These are phyloP conservation scores for Diplosoma virens DNA, from an alignment of 23 tunicate species.

Conservation along the genomic window DNA sequence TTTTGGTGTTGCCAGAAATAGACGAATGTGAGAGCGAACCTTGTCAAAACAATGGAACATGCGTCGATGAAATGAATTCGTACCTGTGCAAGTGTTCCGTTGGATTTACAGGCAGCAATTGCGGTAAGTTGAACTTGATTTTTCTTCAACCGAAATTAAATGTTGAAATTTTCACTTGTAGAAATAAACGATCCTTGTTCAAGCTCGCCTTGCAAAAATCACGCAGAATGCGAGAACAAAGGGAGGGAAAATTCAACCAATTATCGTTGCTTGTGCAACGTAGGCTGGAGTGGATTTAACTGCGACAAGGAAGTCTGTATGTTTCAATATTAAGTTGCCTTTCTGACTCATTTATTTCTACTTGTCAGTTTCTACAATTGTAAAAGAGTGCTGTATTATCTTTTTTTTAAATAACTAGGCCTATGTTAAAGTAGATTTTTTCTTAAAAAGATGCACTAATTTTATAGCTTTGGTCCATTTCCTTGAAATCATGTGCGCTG, in stretches of 20 bases:
- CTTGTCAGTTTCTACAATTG: neutral
- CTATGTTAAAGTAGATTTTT: no score
- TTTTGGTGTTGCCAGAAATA: conserved; percentile 39
- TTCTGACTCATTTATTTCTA: neutral
- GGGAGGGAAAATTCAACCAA: conserved; percentile 29
- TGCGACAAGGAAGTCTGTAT: conserved; percentile 80
- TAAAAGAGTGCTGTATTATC: no score
- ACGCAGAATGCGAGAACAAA: conserved; percentile 45
- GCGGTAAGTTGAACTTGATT: no score
- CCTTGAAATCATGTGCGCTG: no score
- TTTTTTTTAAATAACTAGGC: no score
- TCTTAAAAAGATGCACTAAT: no score
- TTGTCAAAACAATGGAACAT: conserved; percentile 81
- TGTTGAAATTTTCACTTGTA: no score
- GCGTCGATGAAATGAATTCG: conserved; percentile 34
- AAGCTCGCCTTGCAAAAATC: conserved; percentile 81
- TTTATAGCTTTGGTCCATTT: no score
- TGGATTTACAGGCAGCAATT: conserved; percentile 55
- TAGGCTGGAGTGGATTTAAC: conserved; percentile 77
- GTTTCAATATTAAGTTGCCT: neutral
- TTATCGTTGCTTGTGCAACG: conserved; percentile 63
- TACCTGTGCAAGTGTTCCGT: conserved; percentile 55
- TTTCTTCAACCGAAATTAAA: no score
- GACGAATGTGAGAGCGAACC: conserved; percentile 92
- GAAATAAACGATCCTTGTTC: conserved; percentile 59